phyloP scores from a whole-genome alignment of 2,797 vertebrate species.

The Manis pentadactyla region DNA sequence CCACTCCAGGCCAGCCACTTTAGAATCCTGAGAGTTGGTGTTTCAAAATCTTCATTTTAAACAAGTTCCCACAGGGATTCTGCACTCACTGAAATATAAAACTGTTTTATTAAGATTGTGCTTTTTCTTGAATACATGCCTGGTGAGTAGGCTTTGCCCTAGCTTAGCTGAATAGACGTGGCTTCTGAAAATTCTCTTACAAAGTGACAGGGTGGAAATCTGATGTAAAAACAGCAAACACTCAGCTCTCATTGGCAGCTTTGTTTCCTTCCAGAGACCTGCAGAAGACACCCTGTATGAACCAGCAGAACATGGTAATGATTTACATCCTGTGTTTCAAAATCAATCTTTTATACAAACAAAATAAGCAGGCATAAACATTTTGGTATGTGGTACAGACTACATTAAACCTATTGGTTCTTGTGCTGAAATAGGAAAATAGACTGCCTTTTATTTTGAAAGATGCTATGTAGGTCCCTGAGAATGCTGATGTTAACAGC shows the following conservation, averaged over 20 bases:
- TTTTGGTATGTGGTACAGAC: neutral
- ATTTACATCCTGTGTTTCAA: slow-evolving; percentile 46
- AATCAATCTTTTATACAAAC: neutral
- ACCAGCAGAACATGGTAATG: slow-evolving; percentile 85
- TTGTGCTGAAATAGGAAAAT: neutral
- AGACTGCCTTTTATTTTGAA: slow-evolving; percentile 21
- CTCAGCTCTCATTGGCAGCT: slow-evolving; percentile 40
- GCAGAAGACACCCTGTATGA: slow-evolving; percentile 82
- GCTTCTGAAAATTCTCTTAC: neutral
- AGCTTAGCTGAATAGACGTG: neutral
- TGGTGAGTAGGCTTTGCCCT: neutral
- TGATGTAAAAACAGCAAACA: neutral
- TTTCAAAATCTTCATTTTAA: neutral
- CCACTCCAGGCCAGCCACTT: neutral
- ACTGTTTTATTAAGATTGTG: neutral
- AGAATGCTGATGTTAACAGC: neutral
- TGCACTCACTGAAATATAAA: neutral
- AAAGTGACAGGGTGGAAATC: neutral
- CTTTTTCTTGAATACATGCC: neutral
- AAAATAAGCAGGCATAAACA: neutral
- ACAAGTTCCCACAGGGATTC: neutral
- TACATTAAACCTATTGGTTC: neutral
- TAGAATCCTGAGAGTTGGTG: neutral
- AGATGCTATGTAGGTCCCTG: neutral
- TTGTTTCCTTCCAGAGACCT: slow-evolving; percentile 84